Percentiles rank a stretch among this genome's conserved stretches.
Evolutionary conservation across 2,797 vertebrate species (phyloP).

Genomic region (Basileuterus tristriatus): DNA sequence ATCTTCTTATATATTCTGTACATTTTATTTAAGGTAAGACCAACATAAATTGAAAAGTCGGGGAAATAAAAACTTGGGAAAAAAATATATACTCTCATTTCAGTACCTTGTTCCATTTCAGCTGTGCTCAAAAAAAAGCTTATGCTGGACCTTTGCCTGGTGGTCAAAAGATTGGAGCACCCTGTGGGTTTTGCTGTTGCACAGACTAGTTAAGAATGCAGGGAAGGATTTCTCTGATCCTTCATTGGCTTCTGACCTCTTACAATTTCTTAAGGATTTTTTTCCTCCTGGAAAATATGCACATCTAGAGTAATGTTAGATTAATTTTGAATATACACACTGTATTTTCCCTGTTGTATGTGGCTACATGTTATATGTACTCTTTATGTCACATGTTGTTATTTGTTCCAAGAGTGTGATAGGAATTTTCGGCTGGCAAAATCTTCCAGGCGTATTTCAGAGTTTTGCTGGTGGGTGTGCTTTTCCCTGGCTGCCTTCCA

Average conservation of each 20-base stretch:
- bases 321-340: background rate
- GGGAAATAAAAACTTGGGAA: background rate
- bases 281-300: background rate
- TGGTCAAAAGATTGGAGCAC: background rate
- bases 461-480: background rate
- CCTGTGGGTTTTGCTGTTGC: background rate
- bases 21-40: conserved; percentile 92
- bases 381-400: background rate
- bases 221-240: background rate
- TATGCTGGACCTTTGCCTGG: background rate
- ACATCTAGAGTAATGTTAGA: background rate
- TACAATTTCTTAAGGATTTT: background rate
- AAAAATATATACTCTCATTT: background rate
- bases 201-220: background rate
- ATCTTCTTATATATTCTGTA: conserved; percentile 94
- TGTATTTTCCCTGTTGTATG: background rate
- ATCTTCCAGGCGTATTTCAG: background rate
- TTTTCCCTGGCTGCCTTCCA: background rate
- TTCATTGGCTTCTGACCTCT: background rate
- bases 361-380: background rate
- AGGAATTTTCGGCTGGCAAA: background rate
- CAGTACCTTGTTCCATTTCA: background rate
- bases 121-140: background rate
- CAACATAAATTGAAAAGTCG: background rate
- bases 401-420: background rate